Base-by-base conservation (phyloP, 2,797 vertebrate genomes). In the Petrocephalus sullivani region DNA sequence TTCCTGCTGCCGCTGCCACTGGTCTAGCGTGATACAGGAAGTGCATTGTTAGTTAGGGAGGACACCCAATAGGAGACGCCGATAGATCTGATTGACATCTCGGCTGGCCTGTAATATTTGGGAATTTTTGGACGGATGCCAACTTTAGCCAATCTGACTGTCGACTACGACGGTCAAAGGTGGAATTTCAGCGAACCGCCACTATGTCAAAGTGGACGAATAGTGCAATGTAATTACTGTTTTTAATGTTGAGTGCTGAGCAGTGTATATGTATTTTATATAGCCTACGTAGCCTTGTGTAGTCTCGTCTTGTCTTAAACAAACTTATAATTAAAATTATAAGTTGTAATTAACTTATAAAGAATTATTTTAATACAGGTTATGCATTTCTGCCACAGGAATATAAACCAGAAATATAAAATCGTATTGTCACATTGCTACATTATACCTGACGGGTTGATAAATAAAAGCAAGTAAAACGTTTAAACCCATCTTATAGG, bases 11-110 rank as follows among this genome's bases (percentile, higher is more conserved):
- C 88, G 88, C 88, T 82, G 87, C 90, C 84, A 84, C 78, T 75
- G 87, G 88, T 71, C 90, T 89, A 87, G 90, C 89, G 89, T 90
- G 84, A 86, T 46, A 91, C 89, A 89, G 91, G 91, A 91, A 92
- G 90, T 87, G 86, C 14, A 53, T 84, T 51, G 33, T 56, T 71
- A 46, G 33, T 57, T 41, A 12, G 28, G 64, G 64, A 83, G 23
- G 37, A 78, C 82, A 53, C 9, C 67, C 12, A 89, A 87, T 88
- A 61, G 85, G 54, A 51, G 87, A 51, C 81, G 23, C 37, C 57
- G 16, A 41, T 46, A 19, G 19, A 49, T 41, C 33, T 88, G 91
- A 91, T 60, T 85, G 90, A 89, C 90, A 75, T 85, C n/a, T 28
- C 51, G 49, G n/a, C 87, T 16, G 57, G 64, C 90, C 89, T 90